Evolutionary conservation across 2,797 vertebrate genomes (phyloP).

Genomic region (Oophaga sylvatica): DNA sequence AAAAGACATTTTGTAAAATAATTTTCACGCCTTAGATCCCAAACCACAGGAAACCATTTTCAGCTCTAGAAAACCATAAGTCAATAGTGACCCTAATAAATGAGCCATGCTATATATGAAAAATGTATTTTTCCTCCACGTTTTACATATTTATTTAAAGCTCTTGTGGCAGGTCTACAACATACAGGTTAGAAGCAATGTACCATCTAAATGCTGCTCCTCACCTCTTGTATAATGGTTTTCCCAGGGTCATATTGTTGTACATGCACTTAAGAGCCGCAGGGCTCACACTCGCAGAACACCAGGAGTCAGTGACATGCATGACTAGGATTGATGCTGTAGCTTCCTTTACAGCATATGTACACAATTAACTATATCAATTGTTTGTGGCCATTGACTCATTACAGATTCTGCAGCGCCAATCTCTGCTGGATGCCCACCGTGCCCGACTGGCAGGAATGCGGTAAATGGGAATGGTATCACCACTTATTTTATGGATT

Average conservation of each 20-base stretch:
- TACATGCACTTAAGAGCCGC: conserved; percentile 73
- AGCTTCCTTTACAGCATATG: conserved; percentile 56
- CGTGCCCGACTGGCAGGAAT: neutral
- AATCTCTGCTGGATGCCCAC: conserved; percentile 20
- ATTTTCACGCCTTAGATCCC: conserved; percentile 25
- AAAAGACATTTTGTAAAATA: conserved; percentile 33
- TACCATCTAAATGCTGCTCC: conserved; percentile 12
- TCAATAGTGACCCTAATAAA: conserved; percentile 14
- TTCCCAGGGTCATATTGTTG: conserved; percentile 71
- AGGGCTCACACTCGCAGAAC: conserved; percentile 69
- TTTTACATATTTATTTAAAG: conserved; percentile 21
- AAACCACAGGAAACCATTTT: conserved; percentile 49
- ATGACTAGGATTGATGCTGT: conserved; percentile 63
- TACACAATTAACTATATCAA: conserved; percentile 60
- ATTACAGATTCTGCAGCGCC: conserved; percentile 4
- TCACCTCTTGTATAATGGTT: conserved; percentile 69
- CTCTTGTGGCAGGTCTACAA: neutral
- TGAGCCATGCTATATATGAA: conserved; percentile 15
- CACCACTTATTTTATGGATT: no score
- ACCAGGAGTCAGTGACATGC: conserved; percentile 67
- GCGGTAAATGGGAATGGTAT: conserved; percentile 14
- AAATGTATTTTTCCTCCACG: neutral
- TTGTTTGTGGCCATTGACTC: neutral
- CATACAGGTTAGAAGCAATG: neutral
- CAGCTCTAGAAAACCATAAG: neutral